Evolutionary conservation across 2,113 vertebrate species (phyloP), one percentile per base, ranked within the genome.

Genomic region (Semicossyphus pulcher): DNA sequence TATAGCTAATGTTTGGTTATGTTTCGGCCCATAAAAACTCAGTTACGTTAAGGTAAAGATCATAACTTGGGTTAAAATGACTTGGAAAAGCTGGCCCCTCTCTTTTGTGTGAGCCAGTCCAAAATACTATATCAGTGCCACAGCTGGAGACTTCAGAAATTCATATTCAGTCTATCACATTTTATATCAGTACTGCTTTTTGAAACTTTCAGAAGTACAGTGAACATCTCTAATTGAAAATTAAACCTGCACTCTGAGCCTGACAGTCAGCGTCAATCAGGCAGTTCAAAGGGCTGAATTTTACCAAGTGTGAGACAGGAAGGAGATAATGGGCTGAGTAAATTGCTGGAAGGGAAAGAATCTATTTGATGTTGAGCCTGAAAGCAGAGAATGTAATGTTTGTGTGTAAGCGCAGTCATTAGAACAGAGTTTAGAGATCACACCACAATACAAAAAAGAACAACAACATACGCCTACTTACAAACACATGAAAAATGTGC

Each of bases 281-380:
- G 3, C 26, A 44, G 74, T 57, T 77, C 58, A 83, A 67, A 80
- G 76, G 16, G 32, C 10, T 32, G 51, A 51, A 57, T 74, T 20
- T 57, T 63, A 49, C 37, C 64, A 36, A 26, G 61, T 31, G 56
- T 29, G 36, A 80, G 51, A 58, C 41, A 28, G 60, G n/a, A 39
- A 59, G 57, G 42, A 71, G 72, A 83, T 78, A 75, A 87, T 59
- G 60, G 73, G 51, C 41, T 53, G 68, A 69, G 66, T 45, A 74
- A 54, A 58, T 9, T 29, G 39, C 76, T 62, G 63, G 12, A 31
- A 52, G 52, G 66, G 29, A 54, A 59, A 12, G 36, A 34, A 64
- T 67, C 16, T 73, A 42, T 70, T 76, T 72, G 65, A 80, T 47
- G 49, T 63, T 32, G 32, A 39, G 69, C 6, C 20, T 39, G 54